These are phyloP conservation scores for Poeciliopsis turrubarensis DNA, from an alignment of 2,113 vertebrate species.

Conservation along the genomic window DNA sequence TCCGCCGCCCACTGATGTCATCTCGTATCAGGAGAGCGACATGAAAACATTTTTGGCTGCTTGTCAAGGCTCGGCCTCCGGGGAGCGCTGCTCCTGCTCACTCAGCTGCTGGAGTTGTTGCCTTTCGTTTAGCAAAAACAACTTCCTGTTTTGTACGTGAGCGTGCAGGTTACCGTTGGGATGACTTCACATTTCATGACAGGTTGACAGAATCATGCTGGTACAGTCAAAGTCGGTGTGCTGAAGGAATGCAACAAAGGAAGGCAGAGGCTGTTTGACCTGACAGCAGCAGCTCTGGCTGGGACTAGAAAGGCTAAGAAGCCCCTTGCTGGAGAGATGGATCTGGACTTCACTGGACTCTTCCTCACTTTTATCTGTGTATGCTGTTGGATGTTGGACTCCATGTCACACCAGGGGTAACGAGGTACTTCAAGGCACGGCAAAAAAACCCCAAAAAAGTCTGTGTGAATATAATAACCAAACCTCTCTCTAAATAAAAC, in stretches of 20 bases:
- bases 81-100: slow-evolving; percentile 33
- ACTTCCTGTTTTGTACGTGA: slow-evolving; percentile 25
- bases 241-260: slow-evolving; percentile 23
- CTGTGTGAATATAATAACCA: background rate
- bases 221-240: background rate
- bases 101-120: slow-evolving; percentile 33
- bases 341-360: slow-evolving; percentile 19
- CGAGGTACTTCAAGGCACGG: background rate
- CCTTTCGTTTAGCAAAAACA: slow-evolving; percentile 40
- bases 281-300: slow-evolving; percentile 6
- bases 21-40: slow-evolving; percentile 9
- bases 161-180: slow-evolving; percentile 13
- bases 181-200: slow-evolving; percentile 31
- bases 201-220: slow-evolving; percentile 37
- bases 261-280: slow-evolving; percentile 13
- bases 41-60: slow-evolving; percentile 22
- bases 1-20: slow-evolving; percentile 5
- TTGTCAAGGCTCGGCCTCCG: slow-evolving; percentile 23
- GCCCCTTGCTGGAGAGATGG: background rate
- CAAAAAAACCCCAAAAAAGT: background rate
- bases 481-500: background rate
- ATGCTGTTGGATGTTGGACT: slow-evolving; percentile 5
- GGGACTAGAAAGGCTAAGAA: slow-evolving; percentile 9
- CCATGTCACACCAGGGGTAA: slow-evolving; percentile 1
- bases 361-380: background rate